These are phyloP conservation scores for Gallirallus australis DNA, from an alignment of 2,797 vertebrate genomes.

Conservation along the genomic window DNA sequence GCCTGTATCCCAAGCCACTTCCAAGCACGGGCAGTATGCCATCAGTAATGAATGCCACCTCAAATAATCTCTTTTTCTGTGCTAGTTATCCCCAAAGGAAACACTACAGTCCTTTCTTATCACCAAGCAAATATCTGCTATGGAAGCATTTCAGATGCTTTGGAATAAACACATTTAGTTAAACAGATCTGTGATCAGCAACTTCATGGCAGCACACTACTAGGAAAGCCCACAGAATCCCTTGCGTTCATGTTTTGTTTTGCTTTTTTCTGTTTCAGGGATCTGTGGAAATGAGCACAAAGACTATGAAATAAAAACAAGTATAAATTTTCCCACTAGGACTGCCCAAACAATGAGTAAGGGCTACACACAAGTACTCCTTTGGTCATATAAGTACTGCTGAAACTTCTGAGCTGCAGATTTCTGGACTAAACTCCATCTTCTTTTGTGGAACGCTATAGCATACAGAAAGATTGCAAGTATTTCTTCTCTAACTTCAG, in stretches of 20 bases:
- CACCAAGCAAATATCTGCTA: not conserved
- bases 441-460: not conserved
- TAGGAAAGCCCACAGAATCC: not conserved
- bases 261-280: not conserved
- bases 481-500: not conserved
- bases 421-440: not conserved
- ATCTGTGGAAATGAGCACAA: not conserved
- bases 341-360: not conserved
- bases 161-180: not conserved
- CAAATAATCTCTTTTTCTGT: not conserved
- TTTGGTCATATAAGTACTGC: fast-evolving
- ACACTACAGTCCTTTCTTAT: not conserved
- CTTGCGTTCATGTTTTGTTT: not conserved
- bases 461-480: not conserved
- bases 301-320: not conserved
- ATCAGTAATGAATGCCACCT: slow-evolving; percentile 33
- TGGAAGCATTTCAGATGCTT: not conserved
- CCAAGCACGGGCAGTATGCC: slow-evolving; percentile 20
- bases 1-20: not conserved
- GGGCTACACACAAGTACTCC: not conserved
- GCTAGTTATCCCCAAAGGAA: slow-evolving; percentile 19
- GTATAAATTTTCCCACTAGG: not conserved
- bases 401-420: not conserved
- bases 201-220: not conserved
- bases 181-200: not conserved